Conservation (phyloP, 1,140 invertebrate species). For the Phortica variegata region DNA sequence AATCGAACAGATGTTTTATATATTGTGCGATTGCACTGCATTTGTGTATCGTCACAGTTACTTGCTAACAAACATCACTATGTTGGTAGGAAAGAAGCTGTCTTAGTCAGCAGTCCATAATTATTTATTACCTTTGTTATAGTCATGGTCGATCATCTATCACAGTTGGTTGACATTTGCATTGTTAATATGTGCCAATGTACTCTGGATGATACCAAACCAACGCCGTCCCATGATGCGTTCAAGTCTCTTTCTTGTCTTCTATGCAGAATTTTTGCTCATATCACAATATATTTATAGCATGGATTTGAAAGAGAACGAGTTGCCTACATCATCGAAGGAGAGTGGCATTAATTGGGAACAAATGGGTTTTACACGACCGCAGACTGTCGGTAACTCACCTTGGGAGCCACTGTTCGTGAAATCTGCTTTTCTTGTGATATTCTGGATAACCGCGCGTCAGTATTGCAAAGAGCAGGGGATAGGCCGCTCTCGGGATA, state of each 20-base stretch:
- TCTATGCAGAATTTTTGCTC: conserved; percentile 85
- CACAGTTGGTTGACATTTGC: conserved; percentile 97
- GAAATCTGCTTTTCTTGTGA: conserved; percentile 84
- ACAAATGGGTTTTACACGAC: conserved; percentile 84
- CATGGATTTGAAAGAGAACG: conserved; percentile 79
- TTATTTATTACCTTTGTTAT: conserved; percentile 6
- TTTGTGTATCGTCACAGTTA: conserved; percentile 80
- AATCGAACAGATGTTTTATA: conserved; percentile 65
- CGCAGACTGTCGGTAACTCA: conserved; percentile 58
- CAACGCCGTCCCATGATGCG: conserved; percentile 87
- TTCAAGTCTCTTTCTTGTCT: conserved; percentile 85
- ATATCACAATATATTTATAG: conserved; percentile 88
- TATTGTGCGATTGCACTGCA: conserved; percentile 66
- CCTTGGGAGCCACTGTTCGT: conserved; percentile 76
- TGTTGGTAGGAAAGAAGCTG: conserved; percentile 73
- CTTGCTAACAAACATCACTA: conserved; percentile 81
- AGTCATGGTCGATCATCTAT: conserved; percentile 97
- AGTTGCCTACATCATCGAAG: conserved; percentile 69
- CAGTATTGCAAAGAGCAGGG: conserved; percentile 82
- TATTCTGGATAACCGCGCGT: conserved; percentile 93
- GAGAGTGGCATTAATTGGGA: conserved; percentile 68
- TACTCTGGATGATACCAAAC: conserved; percentile 93
- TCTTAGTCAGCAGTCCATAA: not conserved
- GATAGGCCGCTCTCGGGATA: conserved; percentile 61
- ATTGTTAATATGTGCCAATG: conserved; percentile 87